Base-by-base conservation (phyloP, 1,140 invertebrate species). In the Archivesica marissinica region DNA sequence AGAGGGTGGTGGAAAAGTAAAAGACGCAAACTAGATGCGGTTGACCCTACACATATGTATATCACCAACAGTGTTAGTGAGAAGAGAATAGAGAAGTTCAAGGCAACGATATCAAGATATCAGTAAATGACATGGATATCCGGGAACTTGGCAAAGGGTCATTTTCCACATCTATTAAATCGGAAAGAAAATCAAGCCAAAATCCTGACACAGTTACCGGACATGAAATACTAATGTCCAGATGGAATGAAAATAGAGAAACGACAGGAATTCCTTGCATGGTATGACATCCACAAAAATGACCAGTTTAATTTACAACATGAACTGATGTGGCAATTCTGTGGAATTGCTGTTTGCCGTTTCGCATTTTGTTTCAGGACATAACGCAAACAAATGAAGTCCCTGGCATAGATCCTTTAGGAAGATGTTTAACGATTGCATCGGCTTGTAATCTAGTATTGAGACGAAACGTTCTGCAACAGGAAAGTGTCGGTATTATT, bases 141-240 rank as follows among this genome's bases (percentile, higher is more conserved):
- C 13, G 56, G 25, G 56, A 59, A 9, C 25, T 59, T n/a, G n/a
- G n/a, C n/a, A n/a, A n/a, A n/a, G n/a, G n/a, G 80, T 44, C 75
- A 75, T 50, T 83, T 83, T 30, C 66, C 80, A 20, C 70, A 83
- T 52, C 28, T 56, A 20, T 75, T 78, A n/a, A 77, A 74, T 54
- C 41, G 39, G 1, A 20, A 23, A 38, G 72, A 56, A 17, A 77
- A 76, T 25, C 74, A 77, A 66, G 11, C 15, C 35, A 23, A 13
- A 6, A 56, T 81, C 39, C 15, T 59, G 30, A 35, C 4, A 17
- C 28, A 17, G 9, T 54, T 39, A 15, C 82, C 82, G 0, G 70
- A 76, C n/a, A 3, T 11, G 1, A 1, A 59, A 1, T 64, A 44
- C 20, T 85, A 77, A 17, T 33, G 23, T 13, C 4, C 50, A 4